Base-by-base conservation (phyloP, 1,140 invertebrate genomes). In the Macrobrachium nipponense region DNA sequence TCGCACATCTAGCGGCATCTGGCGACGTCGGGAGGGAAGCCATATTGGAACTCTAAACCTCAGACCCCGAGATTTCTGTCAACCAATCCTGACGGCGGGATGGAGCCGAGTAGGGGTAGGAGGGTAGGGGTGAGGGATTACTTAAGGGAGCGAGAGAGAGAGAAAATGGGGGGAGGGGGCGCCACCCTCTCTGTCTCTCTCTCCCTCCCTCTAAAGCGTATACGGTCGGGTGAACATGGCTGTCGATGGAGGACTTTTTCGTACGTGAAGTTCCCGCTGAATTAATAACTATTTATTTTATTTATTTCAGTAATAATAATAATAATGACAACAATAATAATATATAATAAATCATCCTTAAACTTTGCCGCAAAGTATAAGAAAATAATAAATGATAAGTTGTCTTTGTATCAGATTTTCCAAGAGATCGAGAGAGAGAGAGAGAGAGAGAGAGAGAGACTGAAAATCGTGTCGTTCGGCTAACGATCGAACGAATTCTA, bases 61-160 rank as follows among this genome's bases (percentile, higher is more conserved):
- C 81, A 70, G 70, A 68, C 60, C 60, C 81, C 51, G 81, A 76
- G 81, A 83, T 83, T 83, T 76, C 51, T 61, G 59, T 83, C 81
- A 61, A 60, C 81, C 81, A 83, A 83, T 83, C 72, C 36, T 23
- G 15, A 36, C 18, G 43, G 62, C 23, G 62, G 43, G 62, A 18
- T 36, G 61, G 78, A 60, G 62, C 15, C 44, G 58, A 43, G 11
- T 62, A 36, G 10, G 64, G 0, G 12, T 12, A 12, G 18, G 60
- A 20, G 79, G 23, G 59, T n/a, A 17, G 79, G 20, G 77, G 14
- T 5, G 0, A 15, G 15, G 58, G 20, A 10, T 51, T 20, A 79
- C 51, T 18, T 20, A 20, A 0, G 18, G 23, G 20, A 59, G 77
- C 14, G 27, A 20, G 77, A 78, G 51, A n/a, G 23, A 80, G 51